Percentiles rank a stretch among this genome's conserved stretches.
These are phyloP conservation scores for Bos indicus DNA, from an alignment of 2,113 vertebrate species.

Conservation along the genomic window DNA sequence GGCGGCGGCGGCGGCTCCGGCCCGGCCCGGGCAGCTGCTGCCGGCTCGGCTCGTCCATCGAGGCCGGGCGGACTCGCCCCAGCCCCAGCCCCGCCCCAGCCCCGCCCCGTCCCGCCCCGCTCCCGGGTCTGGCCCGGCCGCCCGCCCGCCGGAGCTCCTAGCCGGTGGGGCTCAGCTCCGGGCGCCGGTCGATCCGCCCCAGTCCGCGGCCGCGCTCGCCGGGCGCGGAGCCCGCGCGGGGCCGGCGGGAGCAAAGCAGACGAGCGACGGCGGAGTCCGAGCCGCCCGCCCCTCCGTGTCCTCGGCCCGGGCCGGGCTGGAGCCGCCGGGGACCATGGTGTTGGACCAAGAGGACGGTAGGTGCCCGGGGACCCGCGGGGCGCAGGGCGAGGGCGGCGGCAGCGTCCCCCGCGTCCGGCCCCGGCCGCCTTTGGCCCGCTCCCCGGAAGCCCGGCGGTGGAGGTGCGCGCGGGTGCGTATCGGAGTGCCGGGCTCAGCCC, in stretches of 20 bases:
- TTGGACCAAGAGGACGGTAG: constrained; percentile 96
- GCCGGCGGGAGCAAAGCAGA: background rate
- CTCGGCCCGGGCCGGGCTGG: constrained; percentile 75
- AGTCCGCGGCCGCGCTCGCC: background rate
- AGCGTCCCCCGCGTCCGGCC: background rate
- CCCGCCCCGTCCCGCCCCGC: background rate
- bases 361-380: constrained; percentile 61
- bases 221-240: constrained; percentile 59
- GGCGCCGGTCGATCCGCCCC: background rate
- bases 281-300: background rate
- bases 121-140: background rate
- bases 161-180: background rate
- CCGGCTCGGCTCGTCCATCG: background rate
- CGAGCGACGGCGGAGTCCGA: background rate
- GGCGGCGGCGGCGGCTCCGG: background rate
- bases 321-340: constrained; percentile 90
- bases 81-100: background rate
- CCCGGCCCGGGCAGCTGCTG: background rate
- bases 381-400: background rate
- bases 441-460: background rate
- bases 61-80: background rate
- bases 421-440: background rate
- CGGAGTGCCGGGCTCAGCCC: background rate
- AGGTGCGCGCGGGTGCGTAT: background rate
- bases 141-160: background rate